A percentile compares a stretch with the other conserved stretches of the same genome.
These are phyloP conservation scores for Latheticus oryzae DNA, from an alignment of 2,888 invertebrate species.

Conservation along the genomic window DNA sequence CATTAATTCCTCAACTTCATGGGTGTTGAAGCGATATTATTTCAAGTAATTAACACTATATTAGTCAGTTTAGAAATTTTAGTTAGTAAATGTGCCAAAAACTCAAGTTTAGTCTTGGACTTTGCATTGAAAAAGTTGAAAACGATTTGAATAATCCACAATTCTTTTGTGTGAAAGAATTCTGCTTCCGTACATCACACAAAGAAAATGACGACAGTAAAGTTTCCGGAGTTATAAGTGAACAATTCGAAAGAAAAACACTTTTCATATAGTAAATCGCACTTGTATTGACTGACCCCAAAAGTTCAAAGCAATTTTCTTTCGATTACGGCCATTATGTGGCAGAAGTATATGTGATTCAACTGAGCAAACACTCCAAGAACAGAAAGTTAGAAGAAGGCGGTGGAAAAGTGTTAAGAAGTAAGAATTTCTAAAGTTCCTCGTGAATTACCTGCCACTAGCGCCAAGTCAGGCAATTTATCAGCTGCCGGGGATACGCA, in stretches of 20 bases:
- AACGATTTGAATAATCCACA: slow-evolving; percentile 1
- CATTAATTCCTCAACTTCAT: slow-evolving; percentile 20
- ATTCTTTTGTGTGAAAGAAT: slow-evolving; percentile 8
- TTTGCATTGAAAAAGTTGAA: slow-evolving; percentile 3
- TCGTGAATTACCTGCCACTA: slow-evolving; percentile 72
- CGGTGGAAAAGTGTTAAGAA: slow-evolving; percentile 61
- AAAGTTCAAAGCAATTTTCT: slow-evolving; percentile 62
- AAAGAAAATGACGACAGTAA: slow-evolving; percentile 30
- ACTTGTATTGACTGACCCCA: slow-evolving; percentile 57
- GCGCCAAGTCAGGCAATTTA: slow-evolving; percentile 74
- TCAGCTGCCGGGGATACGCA: slow-evolving; percentile 65
- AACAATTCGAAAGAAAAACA: slow-evolving; percentile 49
- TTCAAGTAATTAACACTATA: neutral
- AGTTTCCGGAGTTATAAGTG: slow-evolving; percentile 42
- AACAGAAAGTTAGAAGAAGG: slow-evolving; percentile 48
- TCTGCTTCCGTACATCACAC: slow-evolving; percentile 1
- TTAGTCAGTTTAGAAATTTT: no score
- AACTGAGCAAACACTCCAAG: slow-evolving; percentile 60
- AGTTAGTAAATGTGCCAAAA: no score
- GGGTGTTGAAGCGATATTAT: no score
- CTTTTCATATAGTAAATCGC: slow-evolving; percentile 55
- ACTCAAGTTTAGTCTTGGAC: slow-evolving; percentile 1
- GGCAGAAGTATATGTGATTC: slow-evolving; percentile 59
- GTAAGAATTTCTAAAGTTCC: slow-evolving; percentile 63
- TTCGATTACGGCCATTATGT: slow-evolving; percentile 63